A percentile compares a stretch with the other conserved stretches of the same genome.
phyloP scores from a whole-genome alignment of 2,888 invertebrate species.

The Amblyjoppa proteus region DNA sequence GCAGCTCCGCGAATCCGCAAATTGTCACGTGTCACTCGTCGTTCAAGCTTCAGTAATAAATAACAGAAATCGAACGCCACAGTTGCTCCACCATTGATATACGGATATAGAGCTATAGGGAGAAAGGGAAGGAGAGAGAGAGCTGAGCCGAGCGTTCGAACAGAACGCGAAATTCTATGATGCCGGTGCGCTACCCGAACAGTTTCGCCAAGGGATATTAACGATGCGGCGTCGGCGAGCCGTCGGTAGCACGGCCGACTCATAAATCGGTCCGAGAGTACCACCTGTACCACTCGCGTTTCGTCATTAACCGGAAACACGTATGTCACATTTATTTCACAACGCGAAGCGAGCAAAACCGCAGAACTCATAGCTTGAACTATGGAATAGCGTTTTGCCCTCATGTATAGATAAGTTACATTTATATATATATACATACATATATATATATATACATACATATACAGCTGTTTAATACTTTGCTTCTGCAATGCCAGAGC shows the following conservation, averaged over 20 bases:
- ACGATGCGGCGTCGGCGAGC: slow-evolving; percentile 59
- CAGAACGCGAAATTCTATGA: slow-evolving; percentile 39
- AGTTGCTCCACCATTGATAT: slow-evolving; percentile 8
- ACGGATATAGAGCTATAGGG: neutral
- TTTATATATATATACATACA: neutral
- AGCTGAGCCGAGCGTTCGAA: slow-evolving; percentile 8
- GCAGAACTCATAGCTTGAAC: slow-evolving; percentile 27
- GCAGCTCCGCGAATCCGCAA: slow-evolving; percentile 7
- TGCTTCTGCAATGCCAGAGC: slow-evolving; percentile 29
- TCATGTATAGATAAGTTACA: neutral
- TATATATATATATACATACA: neutral
- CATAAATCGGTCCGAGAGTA: slow-evolving; percentile 64
- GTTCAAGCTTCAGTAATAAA: neutral
- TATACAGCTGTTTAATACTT: slow-evolving; percentile 6
- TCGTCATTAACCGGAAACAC: slow-evolving; percentile 64
- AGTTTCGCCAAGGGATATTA: slow-evolving; percentile 58
- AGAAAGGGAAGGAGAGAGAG: neutral
- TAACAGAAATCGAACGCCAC: neutral
- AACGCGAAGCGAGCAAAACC: slow-evolving; percentile 24
- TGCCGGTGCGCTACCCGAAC: slow-evolving; percentile 27
- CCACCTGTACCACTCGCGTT: slow-evolving; percentile 28
- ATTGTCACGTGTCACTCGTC: slow-evolving; percentile 16
- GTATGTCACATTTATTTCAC: slow-evolving; percentile 64
- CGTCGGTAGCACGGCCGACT: slow-evolving; percentile 64
- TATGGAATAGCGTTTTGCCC: slow-evolving; percentile 8